These are phyloP conservation scores for Meda fulgida DNA, from an alignment of 2,797 vertebrate genomes.

Conservation along the genomic window DNA sequence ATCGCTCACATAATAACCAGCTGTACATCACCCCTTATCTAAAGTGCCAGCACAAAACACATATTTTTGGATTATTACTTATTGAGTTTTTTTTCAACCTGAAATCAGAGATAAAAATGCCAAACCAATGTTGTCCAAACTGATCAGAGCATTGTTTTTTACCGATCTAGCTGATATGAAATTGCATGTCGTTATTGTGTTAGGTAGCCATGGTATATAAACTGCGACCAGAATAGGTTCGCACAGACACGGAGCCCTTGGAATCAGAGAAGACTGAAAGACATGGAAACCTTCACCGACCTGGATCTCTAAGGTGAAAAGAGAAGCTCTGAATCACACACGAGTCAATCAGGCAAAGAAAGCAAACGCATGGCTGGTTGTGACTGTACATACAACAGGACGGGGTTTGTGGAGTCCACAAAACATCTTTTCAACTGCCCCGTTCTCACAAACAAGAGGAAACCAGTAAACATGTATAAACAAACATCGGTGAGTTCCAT, in stretches of 20 bases:
- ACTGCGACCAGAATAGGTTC: conserved; percentile 17
- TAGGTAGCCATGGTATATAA: conserved; percentile 4
- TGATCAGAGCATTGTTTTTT: conserved; percentile 16
- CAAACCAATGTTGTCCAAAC: not conserved
- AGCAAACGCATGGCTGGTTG: conserved; percentile 70
- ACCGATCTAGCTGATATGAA: conserved; percentile 3
- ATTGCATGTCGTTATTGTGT: conserved; percentile 6
- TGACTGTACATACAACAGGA: conserved; percentile 75
- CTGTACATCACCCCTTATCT: not conserved
- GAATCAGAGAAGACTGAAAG: conserved; percentile 67
- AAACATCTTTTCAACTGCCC: conserved; percentile 74
- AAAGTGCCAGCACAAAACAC: not conserved
- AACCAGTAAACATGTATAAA: conserved; percentile 71
- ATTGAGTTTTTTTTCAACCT: not conserved
- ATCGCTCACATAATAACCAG: not conserved
- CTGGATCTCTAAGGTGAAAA: conserved; percentile 78
- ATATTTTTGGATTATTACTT: not conserved
- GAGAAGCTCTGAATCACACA: conserved; percentile 71
- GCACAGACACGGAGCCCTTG: not conserved
- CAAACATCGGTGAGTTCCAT: conserved; percentile 72
- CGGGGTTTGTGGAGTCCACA: conserved; percentile 69
- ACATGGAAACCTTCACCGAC: conserved; percentile 76
- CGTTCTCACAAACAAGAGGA: conserved; percentile 75
- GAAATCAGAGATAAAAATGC: no score
- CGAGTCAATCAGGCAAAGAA: conserved; percentile 74